Conservation (phyloP, 2,797 vertebrate genomes). For the Galago senegalensis region DNA sequence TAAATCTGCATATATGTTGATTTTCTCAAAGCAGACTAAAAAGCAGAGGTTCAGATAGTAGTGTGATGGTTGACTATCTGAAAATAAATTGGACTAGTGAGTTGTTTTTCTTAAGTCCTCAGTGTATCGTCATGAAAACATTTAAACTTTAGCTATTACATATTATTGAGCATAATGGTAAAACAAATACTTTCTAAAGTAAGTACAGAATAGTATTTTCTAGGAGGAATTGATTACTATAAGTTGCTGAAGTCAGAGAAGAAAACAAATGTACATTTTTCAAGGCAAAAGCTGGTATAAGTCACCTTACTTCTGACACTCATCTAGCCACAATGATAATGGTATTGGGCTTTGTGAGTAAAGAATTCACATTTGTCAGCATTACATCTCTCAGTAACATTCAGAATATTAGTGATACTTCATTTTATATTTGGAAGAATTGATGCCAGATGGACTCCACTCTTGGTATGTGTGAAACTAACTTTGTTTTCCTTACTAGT, state of each 20-base stretch:
- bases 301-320: neutral
- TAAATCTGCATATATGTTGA: neutral
- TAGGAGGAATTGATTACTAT: neutral
- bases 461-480: neutral
- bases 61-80: neutral
- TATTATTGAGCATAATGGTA: neutral
- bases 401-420: constrained; percentile 8
- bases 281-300: neutral
- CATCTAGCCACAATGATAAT: neutral
- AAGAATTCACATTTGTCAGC: neutral
- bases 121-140: neutral
- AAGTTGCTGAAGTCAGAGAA: constrained; percentile 38
- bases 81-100: neutral
- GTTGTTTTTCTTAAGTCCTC: neutral
- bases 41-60: constrained; percentile 1
- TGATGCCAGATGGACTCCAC: neutral
- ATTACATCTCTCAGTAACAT: neutral
- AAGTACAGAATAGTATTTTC: neutral
- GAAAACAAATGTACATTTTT: neutral
- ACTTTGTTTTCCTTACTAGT: constrained; percentile 37
- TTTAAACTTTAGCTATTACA: neutral
- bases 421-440: constrained; percentile 7
- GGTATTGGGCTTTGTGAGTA: constrained; percentile 25
- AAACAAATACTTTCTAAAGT: constrained; percentile 42
- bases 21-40: constrained; percentile 36